A percentile compares a stretch with the other conserved stretches of the same genome.
These are phyloP conservation scores for Platorchestia sp. DNA, from an alignment of 1,140 invertebrate genomes.

Conservation along the genomic window DNA sequence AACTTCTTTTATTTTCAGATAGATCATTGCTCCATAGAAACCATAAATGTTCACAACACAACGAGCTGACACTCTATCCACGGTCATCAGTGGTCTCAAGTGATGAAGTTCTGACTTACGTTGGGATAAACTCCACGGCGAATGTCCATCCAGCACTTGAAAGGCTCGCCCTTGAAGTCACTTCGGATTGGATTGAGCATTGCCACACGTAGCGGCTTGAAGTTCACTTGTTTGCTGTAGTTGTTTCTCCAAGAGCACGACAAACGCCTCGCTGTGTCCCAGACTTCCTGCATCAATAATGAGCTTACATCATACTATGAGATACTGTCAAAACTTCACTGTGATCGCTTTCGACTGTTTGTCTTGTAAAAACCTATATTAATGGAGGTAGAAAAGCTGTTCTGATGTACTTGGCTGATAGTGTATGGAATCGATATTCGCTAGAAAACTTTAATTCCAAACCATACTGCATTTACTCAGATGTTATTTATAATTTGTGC, in stretches of 20 bases:
- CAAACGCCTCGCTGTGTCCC: constrained; percentile 77
- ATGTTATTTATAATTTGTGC: no score
- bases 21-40: no score
- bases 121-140: constrained; percentile 83
- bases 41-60: no score
- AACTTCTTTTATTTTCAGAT: no score
- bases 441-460: background rate
- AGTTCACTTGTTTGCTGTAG: constrained; percentile 75
- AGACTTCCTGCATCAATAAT: constrained; percentile 72
- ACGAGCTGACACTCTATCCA: no score
- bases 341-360: background rate
- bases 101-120: constrained; percentile 60
- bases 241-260: constrained; percentile 73
- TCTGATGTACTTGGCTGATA: background rate
- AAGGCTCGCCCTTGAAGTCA: constrained; percentile 75
- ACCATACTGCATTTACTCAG: background rate
- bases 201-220: constrained; percentile 80
- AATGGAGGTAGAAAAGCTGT: background rate
- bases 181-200: constrained; percentile 80
- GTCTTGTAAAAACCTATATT: background rate
- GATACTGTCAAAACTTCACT: background rate
- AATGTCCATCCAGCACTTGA: constrained; percentile 85
- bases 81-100: no score
- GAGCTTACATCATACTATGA: background rate
- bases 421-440: background rate